A percentile compares a stretch with the other conserved stretches of the same genome.
These are phyloP conservation scores for Synchiropus splendidus DNA, from an alignment of 2,113 vertebrate species.

Conservation along the genomic window DNA sequence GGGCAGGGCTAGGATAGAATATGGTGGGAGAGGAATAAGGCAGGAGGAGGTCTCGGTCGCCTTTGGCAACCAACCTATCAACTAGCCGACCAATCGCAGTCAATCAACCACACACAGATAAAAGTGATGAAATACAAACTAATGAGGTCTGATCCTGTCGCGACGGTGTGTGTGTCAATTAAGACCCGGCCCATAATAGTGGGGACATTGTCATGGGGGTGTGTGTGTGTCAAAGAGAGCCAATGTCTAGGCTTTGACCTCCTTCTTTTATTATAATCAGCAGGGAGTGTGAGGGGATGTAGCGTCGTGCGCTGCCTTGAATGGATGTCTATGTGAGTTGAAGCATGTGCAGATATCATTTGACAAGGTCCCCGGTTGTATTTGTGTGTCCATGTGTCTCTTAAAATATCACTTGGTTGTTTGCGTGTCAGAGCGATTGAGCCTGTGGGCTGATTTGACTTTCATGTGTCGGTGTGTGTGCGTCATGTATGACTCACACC, in stretches of 20 bases:
- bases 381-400: too few relatives aligned
- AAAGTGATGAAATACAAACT: conserved; percentile 13
- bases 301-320: too few relatives aligned
- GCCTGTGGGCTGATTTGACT: too few relatives aligned
- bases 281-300: conserved; percentile 8
- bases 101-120: conserved; percentile 15
- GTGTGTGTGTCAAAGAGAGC: conserved; percentile 4
- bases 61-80: conserved; percentile 1
- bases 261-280: conserved; percentile 30
- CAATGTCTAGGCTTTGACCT: conserved; percentile 19
- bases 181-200: too few relatives aligned
- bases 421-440: too few relatives aligned
- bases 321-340: conserved; percentile 2
- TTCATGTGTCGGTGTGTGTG: too few relatives aligned
- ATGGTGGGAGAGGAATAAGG: not conserved
- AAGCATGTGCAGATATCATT: not conserved
- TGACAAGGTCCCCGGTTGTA: conserved; percentile 3
- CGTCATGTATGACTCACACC: too few relatives aligned
- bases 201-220: not conserved
- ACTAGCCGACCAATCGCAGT: conserved; percentile 6
- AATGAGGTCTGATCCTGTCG: conserved; percentile 3
- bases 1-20: not conserved
- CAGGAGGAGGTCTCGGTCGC: not conserved
- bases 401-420: conserved; percentile 2
- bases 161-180: conserved; percentile 10